phyloP scores from a whole-genome alignment of 2,888 invertebrate species.

The Teleogryllus oceanicus region DNA sequence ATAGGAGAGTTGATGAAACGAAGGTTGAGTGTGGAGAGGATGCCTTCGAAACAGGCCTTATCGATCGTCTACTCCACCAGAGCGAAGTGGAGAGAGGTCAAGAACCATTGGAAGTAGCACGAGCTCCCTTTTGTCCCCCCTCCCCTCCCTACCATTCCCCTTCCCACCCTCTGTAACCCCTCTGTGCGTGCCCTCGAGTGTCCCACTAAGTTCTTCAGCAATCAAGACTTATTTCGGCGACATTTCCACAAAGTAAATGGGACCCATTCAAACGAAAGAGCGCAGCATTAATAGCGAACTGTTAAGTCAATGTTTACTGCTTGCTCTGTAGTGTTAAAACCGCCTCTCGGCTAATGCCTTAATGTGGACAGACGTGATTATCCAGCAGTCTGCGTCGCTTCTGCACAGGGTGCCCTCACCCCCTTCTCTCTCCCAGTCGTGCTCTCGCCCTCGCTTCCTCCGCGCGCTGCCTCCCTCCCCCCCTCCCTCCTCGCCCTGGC shows the following conservation, averaged over 20 bases:
- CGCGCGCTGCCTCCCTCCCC: background rate
- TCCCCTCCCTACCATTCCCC: background rate
- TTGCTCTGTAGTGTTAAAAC: slow-evolving; percentile 18
- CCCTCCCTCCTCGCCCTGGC: background rate
- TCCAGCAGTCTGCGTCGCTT: background rate
- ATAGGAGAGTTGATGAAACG: too few relatives aligned
- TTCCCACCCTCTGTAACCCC: background rate
- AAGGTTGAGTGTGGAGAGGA: too few relatives aligned
- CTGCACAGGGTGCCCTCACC: background rate
- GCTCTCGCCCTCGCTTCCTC: background rate
- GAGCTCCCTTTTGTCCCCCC: background rate
- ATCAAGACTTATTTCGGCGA: slow-evolving; percentile 7
- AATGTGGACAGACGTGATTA: slow-evolving; percentile 8
- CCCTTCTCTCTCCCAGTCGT: background rate
- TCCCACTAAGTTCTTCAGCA: slow-evolving; percentile 9
- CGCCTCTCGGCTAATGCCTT: background rate
- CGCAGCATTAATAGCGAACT: background rate
- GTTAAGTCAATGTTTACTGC: slow-evolving; percentile 18
- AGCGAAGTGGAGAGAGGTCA: too few relatives aligned
- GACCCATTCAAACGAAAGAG: slow-evolving; percentile 8
- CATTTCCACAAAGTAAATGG: slow-evolving; percentile 5
- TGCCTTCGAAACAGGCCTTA: too few relatives aligned
- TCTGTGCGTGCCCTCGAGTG: background rate
- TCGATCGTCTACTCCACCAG: too few relatives aligned
- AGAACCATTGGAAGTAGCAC: background rate